Evolutionary conservation across 2,797 vertebrate species (phyloP), one percentile per base, ranked within the genome.

Genomic region (Lithobates pipiens): DNA sequence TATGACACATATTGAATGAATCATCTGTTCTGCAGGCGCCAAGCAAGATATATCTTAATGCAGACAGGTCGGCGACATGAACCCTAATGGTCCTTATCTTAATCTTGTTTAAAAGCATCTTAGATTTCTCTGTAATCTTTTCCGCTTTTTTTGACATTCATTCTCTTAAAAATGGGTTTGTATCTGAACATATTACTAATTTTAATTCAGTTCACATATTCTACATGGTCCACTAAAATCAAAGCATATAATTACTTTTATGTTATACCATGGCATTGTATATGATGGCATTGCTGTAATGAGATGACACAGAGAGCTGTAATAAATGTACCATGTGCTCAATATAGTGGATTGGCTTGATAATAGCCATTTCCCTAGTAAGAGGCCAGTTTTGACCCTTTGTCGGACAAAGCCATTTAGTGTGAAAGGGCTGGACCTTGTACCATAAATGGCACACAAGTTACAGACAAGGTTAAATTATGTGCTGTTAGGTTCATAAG

Each of bases 91-190:
- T 93, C 93, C 93, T 96, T 96, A 97, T 97, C 95, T 96, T 95
- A 94, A 95, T 96, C 96, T 96, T 92, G 94, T 95, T 97, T 97
- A 96, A 97, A 97, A 97, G 96, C 96, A 96, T 96, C 95, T 95
- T 95, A 93, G 92, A 91, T 95, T 96, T 95, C 93, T 93, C 72
- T 90, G 89, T 91, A 93, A 95, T 96, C 94, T 94, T 95, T 95
- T 83, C 70, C 94, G 95, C 95, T 94, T 96, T 39, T 32, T 91
- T 91, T 91, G 91, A 93, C 92, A 93, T 91, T 94, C 89, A 89
- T 87, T 90, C 69, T 94, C 94, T 94, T 95, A 94, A 91, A 94
- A 94, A 92, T 91, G 91, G 79, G 90, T 91, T 90, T 91, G 29
- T 74, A 85, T 70, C 77, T 25, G 84, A 86, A 68, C 73, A 76